Evolutionary conservation across 2,113 vertebrate genomes (phyloP), one percentile per base, ranked within the genome.

Genomic region (Butastur rufipennis): DNA sequence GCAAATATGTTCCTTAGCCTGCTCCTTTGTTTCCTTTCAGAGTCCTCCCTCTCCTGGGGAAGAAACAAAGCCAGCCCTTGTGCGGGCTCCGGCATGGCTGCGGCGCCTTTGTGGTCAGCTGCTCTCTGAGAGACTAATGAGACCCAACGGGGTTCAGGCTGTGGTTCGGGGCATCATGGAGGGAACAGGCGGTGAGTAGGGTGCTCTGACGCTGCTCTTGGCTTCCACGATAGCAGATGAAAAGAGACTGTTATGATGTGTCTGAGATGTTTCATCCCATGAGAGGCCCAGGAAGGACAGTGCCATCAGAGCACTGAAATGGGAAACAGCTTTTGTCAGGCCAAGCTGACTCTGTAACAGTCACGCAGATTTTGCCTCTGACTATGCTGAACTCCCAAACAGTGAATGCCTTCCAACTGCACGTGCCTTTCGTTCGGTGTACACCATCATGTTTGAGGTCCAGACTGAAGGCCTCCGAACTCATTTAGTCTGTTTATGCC

Each of bases 121-220:
- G 89, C 99, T 99, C 47, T 99, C 99, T 0, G 98, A 99, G 95
- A 98, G 99, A 83, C 97, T 99, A 66, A 98, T 99, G 95, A 98
- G 98, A 92, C 98, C 99, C 1, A 89, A 32, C 1, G 99, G 99
- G 12, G 99, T 99, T 22, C 99, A 99, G 96, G 98, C 99, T 3
- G 99, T 99, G 34, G 98, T 99, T 74, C 97, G 98, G 90, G 99
- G 99, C 59, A 90, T 99, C 93, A 48, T 99, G 96, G 99, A 99
- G 92, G 99, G 98, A 89, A 98, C 98, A 12, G 98, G 98, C 23
- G 99, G 99, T 99, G 97, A 98, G 98, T 93, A 70, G 47, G 43
- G 63, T 34, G 23, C 77, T 82, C 31, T 22, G 73, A 34, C 2
- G 4, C 79, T 27, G 62, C 85, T 58, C 29, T 56, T 66, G 42